These are phyloP conservation scores for Manacus vitellinus DNA, from an alignment of 2,113 vertebrate genomes.

Conservation along the genomic window DNA sequence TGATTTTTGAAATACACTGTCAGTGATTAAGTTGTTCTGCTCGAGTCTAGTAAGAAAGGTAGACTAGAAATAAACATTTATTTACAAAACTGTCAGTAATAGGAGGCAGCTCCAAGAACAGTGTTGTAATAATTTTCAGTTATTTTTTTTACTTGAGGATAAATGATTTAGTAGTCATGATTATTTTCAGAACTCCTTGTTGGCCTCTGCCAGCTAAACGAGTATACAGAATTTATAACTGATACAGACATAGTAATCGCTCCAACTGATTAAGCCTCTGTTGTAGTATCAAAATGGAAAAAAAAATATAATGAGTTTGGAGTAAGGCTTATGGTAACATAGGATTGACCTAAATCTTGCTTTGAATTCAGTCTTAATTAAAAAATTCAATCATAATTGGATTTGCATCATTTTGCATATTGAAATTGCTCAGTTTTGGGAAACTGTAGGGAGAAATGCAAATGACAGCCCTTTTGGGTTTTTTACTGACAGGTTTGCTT, in stretches of 20 bases:
- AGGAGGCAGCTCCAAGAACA: neutral
- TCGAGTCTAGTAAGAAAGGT: neutral
- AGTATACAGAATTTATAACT: neutral
- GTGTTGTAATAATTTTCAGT: neutral
- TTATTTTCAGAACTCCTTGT: neutral
- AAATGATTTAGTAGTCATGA: neutral
- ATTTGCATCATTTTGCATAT: neutral
- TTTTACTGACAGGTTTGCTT: neutral
- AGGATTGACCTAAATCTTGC: neutral
- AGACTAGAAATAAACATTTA: neutral
- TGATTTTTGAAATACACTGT: neutral
- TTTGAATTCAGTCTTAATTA: constrained; percentile 6
- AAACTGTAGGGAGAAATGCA: neutral
- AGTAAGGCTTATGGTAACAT: neutral
- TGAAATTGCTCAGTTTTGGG: neutral
- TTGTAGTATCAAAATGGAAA: neutral
- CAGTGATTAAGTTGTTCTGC: neutral
- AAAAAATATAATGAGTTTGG: neutral
- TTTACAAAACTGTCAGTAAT: neutral
- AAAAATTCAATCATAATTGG: neutral
- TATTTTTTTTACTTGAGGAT: neutral
- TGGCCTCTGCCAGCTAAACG: neutral
- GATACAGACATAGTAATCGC: neutral
- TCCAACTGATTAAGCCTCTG: neutral
- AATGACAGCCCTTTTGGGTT: neutral